phyloP scores from a whole-genome alignment of 2,113 vertebrate genomes.

The Syngnathus scovelli region DNA sequence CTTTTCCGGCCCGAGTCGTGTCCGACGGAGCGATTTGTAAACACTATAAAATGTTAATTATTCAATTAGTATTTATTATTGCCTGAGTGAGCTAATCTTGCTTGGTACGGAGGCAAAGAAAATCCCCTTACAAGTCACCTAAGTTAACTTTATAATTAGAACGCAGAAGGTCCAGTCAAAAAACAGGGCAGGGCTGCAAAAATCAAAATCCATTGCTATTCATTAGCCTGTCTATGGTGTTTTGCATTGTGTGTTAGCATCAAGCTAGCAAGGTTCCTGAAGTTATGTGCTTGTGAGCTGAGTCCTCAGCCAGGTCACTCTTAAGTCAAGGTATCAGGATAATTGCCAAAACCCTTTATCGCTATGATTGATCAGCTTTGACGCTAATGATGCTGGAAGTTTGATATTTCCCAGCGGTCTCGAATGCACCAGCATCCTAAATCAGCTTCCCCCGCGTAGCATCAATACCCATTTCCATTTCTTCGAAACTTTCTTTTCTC shows the following conservation, averaged over 20 bases:
- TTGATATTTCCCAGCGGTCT: background rate
- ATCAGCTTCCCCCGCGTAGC: background rate
- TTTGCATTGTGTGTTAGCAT: too few relatives aligned
- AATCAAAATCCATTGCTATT: too few relatives aligned
- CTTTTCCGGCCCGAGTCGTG: background rate
- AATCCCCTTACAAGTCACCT: slow-evolving; percentile 11
- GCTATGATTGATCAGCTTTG: background rate
- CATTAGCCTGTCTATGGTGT: too few relatives aligned
- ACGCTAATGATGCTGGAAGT: background rate
- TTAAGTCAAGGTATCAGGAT: too few relatives aligned
- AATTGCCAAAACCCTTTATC: background rate
- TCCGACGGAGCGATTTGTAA: slow-evolving; percentile 7
- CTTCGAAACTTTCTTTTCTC: background rate
- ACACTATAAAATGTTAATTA: slow-evolving; percentile 13
- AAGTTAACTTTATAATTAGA: slow-evolving; percentile 19
- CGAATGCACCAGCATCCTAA: background rate
- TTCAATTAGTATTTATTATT: slow-evolving; percentile 19
- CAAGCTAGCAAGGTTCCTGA: too few relatives aligned
- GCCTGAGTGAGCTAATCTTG: slow-evolving; percentile 9
- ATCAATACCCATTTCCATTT: slow-evolving; percentile 13
- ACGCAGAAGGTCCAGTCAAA: slow-evolving; percentile 20
- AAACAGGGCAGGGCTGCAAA: slow-evolving; percentile 6
- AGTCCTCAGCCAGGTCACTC: too few relatives aligned
- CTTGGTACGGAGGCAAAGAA: slow-evolving; percentile 1
- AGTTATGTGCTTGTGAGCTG: too few relatives aligned